phyloP scores from a whole-genome alignment of 2,888 invertebrate genomes.

The Sinotaia quadrata region DNA sequence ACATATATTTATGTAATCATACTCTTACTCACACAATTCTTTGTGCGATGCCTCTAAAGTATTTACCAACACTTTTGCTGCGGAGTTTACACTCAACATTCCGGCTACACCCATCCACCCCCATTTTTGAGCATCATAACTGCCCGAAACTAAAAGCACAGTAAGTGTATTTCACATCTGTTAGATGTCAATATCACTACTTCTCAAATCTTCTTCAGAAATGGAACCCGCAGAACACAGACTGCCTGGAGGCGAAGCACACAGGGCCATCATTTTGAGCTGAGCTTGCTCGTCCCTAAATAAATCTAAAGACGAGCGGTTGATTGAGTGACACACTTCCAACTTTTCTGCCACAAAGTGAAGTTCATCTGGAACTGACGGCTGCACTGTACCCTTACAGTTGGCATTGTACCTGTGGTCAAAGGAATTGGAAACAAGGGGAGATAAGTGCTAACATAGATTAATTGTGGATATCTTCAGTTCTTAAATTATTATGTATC shows the following conservation, averaged over 20 bases:
- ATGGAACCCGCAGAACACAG: conserved; percentile 22
- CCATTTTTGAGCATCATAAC: no score
- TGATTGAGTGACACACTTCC: conserved; percentile 9
- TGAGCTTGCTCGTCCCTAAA: conserved; percentile 22
- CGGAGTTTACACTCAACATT: no score
- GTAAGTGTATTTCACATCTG: no score
- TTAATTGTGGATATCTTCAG: no score
- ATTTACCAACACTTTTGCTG: no score
- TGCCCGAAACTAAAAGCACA: no score
- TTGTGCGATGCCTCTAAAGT: no score
- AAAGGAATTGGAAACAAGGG: neutral
- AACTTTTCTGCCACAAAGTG: conserved; percentile 18
- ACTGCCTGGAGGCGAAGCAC: conserved; percentile 24
- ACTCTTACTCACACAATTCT: no score
- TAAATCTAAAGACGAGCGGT: conserved; percentile 15
- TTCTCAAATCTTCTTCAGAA: conserved; percentile 24
- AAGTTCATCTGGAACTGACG: neutral
- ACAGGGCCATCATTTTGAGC: conserved; percentile 25
- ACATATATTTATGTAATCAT: no score
- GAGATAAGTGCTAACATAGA: no score
- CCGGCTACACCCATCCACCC: no score
- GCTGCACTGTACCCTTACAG: conserved; percentile 6
- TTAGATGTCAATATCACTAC: conserved; percentile 23
- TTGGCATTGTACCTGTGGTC: conserved; percentile 18
- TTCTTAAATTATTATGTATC: no score